A percentile compares a stretch with the other conserved stretches of the same genome.
phyloP scores from a whole-genome alignment of 1,140 invertebrate genomes.

The Achroia grisella region DNA sequence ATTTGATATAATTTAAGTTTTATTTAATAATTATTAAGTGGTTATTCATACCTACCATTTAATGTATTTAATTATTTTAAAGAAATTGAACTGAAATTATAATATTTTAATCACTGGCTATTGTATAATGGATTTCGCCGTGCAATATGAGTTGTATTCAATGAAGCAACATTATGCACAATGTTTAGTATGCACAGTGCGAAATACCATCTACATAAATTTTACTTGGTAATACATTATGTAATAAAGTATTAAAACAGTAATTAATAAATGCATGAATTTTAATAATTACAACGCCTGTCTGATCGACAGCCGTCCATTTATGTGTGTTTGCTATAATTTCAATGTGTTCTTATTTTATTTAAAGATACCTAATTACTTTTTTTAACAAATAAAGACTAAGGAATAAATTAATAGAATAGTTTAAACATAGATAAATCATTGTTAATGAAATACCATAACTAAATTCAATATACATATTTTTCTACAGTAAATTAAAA shows the following conservation, averaged over 20 bases:
- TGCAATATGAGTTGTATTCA: conserved; percentile 7
- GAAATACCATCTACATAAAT: conserved; percentile 28
- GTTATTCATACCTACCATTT: conserved; percentile 31
- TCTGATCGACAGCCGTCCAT: conserved; percentile 17
- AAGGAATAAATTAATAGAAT: no score
- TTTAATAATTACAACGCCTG: conserved; percentile 14
- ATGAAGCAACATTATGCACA: conserved; percentile 27
- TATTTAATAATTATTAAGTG: conserved; percentile 42
- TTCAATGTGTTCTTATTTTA: conserved; percentile 12
- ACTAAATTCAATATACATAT: conserved; percentile 6
- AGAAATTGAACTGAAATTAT: conserved; percentile 1
- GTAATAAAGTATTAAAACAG: conserved; percentile 16
- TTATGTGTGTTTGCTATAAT: conserved; percentile 19
- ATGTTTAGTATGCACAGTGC: conserved; percentile 37
- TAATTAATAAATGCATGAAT: conserved; percentile 9
- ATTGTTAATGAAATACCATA: neutral
- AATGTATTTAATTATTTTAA: conserved; percentile 2
- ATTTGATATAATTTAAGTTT: conserved; percentile 30
- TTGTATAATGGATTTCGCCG: neutral
- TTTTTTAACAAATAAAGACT: no score
- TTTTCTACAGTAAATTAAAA: conserved; percentile 3
- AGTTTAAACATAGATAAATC: neutral
- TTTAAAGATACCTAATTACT: neutral
- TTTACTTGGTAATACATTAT: conserved; percentile 22
- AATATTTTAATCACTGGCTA: conserved; percentile 1